These are phyloP conservation scores for Homarus americanus DNA, from an alignment of 1,140 invertebrate species.

Conservation along the genomic window DNA sequence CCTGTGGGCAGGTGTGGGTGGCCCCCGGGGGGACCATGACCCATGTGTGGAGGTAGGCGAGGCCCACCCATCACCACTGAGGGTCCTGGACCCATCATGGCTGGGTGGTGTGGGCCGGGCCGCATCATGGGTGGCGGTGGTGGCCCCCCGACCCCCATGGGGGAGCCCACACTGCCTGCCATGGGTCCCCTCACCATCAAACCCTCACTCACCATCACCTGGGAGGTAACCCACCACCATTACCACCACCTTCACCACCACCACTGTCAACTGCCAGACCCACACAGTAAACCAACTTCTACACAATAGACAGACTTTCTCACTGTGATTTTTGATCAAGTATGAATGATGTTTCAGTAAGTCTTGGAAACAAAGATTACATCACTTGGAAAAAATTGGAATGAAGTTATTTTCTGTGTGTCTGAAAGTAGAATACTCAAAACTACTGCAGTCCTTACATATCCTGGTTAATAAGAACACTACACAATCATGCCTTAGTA, in stretches of 20 bases:
- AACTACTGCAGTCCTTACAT: slow-evolving; percentile 66
- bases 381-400: not conserved
- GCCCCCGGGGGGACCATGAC: slow-evolving; percentile 57
- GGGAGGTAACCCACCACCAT: slow-evolving; percentile 68
- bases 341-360: not conserved
- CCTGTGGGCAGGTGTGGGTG: slow-evolving; percentile 65
- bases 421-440: slow-evolving; percentile 67
- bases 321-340: not conserved
- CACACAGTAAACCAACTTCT: slow-evolving; percentile 66
- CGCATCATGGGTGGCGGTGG: slow-evolving; percentile 62
- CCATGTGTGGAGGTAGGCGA: slow-evolving; percentile 59
- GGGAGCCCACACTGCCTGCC: slow-evolving; percentile 54
- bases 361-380: not conserved
- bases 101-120: slow-evolving; percentile 60
- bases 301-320: slow-evolving; percentile 40
- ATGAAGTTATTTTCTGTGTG: slow-evolving; percentile 62
- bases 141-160: slow-evolving; percentile 58
- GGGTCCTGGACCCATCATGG: slow-evolving; percentile 66
- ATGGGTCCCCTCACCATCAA: slow-evolving; percentile 60
- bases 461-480: slow-evolving; percentile 56
- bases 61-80: slow-evolving; percentile 60
- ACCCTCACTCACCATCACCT: slow-evolving; percentile 72
- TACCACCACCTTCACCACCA: slow-evolving; percentile 70
- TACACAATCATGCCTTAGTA: slow-evolving; percentile 69
- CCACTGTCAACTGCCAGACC: slow-evolving; percentile 66